phyloP scores from a whole-genome alignment of 1,140 invertebrate species.

The Panonychus citri region DNA sequence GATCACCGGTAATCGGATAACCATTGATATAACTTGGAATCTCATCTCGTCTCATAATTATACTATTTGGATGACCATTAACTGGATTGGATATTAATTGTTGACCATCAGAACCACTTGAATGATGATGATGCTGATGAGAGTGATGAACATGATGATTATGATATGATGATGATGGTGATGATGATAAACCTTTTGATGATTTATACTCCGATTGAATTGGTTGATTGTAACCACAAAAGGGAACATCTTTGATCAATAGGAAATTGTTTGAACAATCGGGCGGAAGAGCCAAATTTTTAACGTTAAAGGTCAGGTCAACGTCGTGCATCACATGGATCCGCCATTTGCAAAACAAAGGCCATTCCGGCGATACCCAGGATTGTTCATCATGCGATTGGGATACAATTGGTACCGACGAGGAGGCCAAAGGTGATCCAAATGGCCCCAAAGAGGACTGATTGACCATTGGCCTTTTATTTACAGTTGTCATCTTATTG shows the following conservation, averaged over 20 bases:
- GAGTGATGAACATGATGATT: neutral
- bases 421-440: no score
- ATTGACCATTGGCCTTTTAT: neutral
- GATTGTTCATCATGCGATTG: neutral
- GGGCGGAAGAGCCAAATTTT: conserved; percentile 5
- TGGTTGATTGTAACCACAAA: neutral
- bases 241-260: neutral
- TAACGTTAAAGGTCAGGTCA: conserved; percentile 13
- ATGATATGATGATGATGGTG: neutral
- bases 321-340: conserved; percentile 11
- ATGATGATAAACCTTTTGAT: neutral
- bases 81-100: neutral
- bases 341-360: conserved; percentile 13
- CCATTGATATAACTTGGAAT: neutral
- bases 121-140: neutral
- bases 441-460: neutral
- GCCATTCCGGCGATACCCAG: conserved; percentile 4
- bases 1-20: neutral
- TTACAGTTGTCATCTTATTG: neutral
- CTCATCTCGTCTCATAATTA: neutral
- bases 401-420: no score
- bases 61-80: neutral
- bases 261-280: conserved; percentile 1
- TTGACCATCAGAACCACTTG: no score
- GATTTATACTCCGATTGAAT: neutral